These are phyloP conservation scores for Erpetoichthys calabaricus DNA, from an alignment of 2,797 vertebrate species.

Conservation along the genomic window DNA sequence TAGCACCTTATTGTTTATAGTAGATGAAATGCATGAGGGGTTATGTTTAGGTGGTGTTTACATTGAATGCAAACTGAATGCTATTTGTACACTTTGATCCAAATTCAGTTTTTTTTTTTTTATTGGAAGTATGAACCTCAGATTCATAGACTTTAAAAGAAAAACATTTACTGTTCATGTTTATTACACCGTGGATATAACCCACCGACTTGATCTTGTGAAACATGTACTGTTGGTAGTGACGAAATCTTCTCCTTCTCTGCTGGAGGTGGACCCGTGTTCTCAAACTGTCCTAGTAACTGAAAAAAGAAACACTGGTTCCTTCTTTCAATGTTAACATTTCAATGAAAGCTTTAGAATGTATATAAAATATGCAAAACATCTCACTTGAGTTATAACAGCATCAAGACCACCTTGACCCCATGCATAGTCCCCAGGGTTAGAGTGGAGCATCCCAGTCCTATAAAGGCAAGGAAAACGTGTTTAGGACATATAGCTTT, in stretches of 20 bases:
- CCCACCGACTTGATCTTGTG: constrained; percentile 67
- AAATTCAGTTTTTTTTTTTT: no score
- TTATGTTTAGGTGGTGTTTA: no score
- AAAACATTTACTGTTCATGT: no score
- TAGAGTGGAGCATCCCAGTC: constrained; percentile 92
- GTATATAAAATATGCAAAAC: neutral
- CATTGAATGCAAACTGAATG: no score
- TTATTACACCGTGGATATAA: no score
- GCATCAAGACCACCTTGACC: constrained; percentile 91
- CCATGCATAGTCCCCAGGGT: constrained; percentile 93
- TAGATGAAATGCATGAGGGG: no score
- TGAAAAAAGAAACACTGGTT: constrained; percentile 21
- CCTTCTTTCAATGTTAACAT: neutral
- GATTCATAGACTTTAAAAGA: no score
- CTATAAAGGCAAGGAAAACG: constrained; percentile 32
- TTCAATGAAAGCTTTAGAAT: neutral
- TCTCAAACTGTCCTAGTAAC: constrained; percentile 89
- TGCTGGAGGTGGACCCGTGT: constrained; percentile 84
- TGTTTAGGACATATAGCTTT: no score
- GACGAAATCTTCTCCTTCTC: constrained; percentile 89
- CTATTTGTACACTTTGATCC: no score
- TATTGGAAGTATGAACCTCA: no score
- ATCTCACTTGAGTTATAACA: constrained; percentile 84
- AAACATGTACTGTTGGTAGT: constrained; percentile 79
- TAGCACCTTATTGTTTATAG: no score